These are phyloP conservation scores for Hanleya hanleyi DNA, from an alignment of 2,888 invertebrate genomes.

Conservation along the genomic window DNA sequence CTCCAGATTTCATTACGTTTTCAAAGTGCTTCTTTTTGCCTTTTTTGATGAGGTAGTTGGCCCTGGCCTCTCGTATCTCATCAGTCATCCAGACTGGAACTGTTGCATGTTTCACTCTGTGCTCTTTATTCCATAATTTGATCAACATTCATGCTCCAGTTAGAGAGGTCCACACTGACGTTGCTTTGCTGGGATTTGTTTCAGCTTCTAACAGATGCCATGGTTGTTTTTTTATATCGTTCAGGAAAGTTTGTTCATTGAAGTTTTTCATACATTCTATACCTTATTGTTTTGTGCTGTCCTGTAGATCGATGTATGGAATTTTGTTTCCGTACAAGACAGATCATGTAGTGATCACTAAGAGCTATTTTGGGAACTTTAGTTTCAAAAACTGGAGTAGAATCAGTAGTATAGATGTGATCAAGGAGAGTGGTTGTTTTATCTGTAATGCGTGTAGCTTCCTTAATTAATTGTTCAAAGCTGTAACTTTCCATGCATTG, in stretches of 20 bases:
- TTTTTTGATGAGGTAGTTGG: no score
- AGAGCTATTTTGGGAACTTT: neutral
- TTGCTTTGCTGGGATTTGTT: neutral
- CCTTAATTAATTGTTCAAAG: neutral
- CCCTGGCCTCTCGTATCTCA: no score
- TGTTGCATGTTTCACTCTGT: neutral
- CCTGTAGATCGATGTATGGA: neutral
- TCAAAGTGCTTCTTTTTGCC: no score
- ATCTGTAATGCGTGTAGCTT: neutral
- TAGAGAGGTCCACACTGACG: neutral
- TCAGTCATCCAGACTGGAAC: neutral
- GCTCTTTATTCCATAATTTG: neutral
- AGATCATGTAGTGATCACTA: neutral
- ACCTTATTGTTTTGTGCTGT: neutral
- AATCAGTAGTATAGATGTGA: neutral
- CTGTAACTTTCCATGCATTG: neutral
- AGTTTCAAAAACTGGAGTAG: neutral
- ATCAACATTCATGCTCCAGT: neutral
- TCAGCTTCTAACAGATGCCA: neutral
- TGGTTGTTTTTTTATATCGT: neutral
- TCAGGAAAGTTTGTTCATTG: neutral
- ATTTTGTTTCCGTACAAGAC: neutral
- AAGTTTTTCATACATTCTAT: neutral
- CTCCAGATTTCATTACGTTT: no score
- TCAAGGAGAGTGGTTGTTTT: neutral